Base-by-base conservation (phyloP, 2,113 vertebrate genomes). In the Polyodon spathula region DNA sequence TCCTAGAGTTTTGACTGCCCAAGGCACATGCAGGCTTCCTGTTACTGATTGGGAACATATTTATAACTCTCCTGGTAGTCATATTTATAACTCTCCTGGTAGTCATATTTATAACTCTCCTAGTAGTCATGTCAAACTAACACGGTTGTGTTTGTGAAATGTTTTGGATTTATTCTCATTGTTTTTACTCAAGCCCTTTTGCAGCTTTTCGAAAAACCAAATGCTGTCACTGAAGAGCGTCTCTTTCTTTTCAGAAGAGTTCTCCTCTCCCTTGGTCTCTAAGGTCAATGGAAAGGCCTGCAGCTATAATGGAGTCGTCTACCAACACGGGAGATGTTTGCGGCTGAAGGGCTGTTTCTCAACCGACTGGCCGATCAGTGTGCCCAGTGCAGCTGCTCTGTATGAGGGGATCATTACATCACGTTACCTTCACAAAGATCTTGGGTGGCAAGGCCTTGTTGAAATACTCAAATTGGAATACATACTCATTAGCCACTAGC, bases 341-440 rank as follows among this genome's bases (percentile, higher is more conserved):
- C 83, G 71, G 82, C 83, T 37, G 86, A 88, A 62, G 86, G 86
- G 5, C 83, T 88, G 39, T 89, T 89, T 76, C 82, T 81, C 68
- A 84, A 84, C 64, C 80, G 79, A 51, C 88, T 86, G 73, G 73
- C 83, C 63, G 86, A 89, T 71, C 88, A 89, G 16, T 89, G 88
- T 56, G 80, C 79, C 60, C 88, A 89, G 66, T 89, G 88, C 75
- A 88, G 84, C 67, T 88, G 88, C 71, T 88, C 86, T 60, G 88
- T 89, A 82, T 84, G 88, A 81, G 62, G 56, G n/a, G n/a, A n/a
- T n/a, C n/a, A n/a, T n/a, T n/a, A n/a, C n/a, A n/a, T n/a, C n/a
- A n/a, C n/a, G n/a, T n/a, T n/a, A n/a, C n/a, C n/a, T n/a, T n/a
- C n/a, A n/a, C n/a, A n/a, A n/a, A n/a, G n/a, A n/a, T n/a, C n/a